Conservation (phyloP, 2,888 invertebrate species). For the Abrostola triplasia region DNA sequence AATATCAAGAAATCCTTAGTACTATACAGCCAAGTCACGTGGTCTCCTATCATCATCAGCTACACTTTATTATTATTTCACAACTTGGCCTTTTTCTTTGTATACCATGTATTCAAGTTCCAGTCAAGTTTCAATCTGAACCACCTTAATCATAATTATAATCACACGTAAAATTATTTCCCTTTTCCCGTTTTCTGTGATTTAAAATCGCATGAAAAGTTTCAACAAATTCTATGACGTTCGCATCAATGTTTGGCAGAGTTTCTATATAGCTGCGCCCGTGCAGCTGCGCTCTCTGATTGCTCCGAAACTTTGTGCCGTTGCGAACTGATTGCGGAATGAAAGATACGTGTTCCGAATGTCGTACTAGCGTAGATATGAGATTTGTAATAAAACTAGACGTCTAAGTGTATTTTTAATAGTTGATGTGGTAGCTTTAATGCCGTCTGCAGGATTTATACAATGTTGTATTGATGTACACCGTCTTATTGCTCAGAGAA, state of each 20-base stretch:
- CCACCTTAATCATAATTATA: too few species aligned
- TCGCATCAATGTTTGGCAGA: slow-evolving; percentile 53
- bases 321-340: slow-evolving; percentile 42
- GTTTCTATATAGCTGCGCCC: slow-evolving; percentile 44
- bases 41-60: too few species aligned
- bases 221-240: slow-evolving; percentile 30
- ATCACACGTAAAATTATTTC: too few species aligned
- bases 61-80: too few species aligned
- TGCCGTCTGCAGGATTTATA: too few species aligned
- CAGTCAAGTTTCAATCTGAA: too few species aligned
- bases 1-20: too few species aligned
- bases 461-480: too few species aligned
- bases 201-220: slow-evolving; percentile 7
- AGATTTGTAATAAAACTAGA: slow-evolving; percentile 23
- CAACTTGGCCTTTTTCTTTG: slow-evolving; percentile 8
- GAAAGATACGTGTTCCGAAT: slow-evolving; percentile 55
- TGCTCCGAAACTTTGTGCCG: slow-evolving; percentile 55
- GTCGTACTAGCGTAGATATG: slow-evolving; percentile 23
- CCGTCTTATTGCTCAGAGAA: too few species aligned
- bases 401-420: background rate
- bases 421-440: background rate
- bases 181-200: too few species aligned
- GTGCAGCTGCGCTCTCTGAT: slow-evolving; percentile 61
- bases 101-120: slow-evolving; percentile 12
- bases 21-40: too few species aligned